A percentile compares a stretch with the other conserved stretches of the same genome.
These are phyloP conservation scores for Napeogenes sylphis DNA, from an alignment of 2,888 invertebrate species.

Conservation along the genomic window DNA sequence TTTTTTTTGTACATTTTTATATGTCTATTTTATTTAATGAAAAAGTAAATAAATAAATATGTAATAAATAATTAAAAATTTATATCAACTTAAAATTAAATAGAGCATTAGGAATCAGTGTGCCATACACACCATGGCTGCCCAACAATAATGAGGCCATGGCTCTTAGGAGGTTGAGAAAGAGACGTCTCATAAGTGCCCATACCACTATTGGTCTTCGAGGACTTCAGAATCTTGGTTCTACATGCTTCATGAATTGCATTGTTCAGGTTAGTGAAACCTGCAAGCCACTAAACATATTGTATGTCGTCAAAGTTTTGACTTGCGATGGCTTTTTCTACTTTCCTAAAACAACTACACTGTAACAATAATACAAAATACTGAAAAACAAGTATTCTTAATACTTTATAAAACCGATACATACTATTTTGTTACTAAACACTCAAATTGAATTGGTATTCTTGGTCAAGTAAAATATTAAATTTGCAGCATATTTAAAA, in stretches of 20 bases:
- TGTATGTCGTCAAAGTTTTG: not conserved
- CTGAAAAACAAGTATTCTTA: no score
- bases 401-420: no score
- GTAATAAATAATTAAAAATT: no score
- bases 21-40: not conserved
- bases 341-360: no score
- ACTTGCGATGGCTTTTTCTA: no score
- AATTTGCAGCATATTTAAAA: no score
- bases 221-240: constrained; percentile 96
- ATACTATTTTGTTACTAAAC: no score
- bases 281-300: not conserved
- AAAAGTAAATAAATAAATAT: not conserved
- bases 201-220: constrained; percentile 92
- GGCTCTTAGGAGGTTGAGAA: constrained; percentile 85
- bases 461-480: no score
- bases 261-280: constrained; percentile 85
- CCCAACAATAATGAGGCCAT: constrained; percentile 87
- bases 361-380: no score
- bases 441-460: no score
- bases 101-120: constrained; percentile 77
- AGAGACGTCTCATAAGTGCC: constrained; percentile 86
- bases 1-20: not conserved
- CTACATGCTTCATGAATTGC: constrained; percentile 99
- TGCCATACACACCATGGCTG: constrained; percentile 86
- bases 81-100: not conserved